These are phyloP conservation scores for Vireo griseus DNA, from an alignment of 2,797 vertebrate species.

Conservation along the genomic window DNA sequence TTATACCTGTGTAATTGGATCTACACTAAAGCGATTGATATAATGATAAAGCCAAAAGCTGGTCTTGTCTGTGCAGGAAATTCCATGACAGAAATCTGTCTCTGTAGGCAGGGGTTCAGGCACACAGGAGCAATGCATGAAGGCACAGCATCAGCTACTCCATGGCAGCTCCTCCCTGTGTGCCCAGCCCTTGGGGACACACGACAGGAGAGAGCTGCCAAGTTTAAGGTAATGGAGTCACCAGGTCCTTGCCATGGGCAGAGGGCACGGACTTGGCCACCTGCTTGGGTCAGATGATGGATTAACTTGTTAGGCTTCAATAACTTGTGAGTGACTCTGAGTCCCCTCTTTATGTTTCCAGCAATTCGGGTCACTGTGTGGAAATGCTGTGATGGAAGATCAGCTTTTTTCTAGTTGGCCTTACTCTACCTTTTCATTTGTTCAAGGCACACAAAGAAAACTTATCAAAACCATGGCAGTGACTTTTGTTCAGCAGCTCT, in stretches of 20 bases:
- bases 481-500: not conserved
- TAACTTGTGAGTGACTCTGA: not conserved
- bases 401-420: not conserved
- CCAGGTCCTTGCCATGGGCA: not conserved
- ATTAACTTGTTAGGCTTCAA: not conserved
- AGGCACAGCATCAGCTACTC: not conserved
- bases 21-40: constrained; percentile 20
- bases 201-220: accelerated
- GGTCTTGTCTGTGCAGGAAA: not conserved
- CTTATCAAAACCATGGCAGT: not conserved
- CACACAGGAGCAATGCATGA: not conserved
- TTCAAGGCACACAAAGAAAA: not conserved
- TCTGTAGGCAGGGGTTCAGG: not conserved
- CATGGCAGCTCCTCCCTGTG: not conserved
- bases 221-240: not conserved
- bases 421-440: not conserved
- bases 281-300: not conserved
- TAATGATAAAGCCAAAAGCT: constrained; percentile 55
- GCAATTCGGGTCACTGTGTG: not conserved
- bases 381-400: not conserved
- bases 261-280: not conserved
- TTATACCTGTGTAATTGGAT: constrained; percentile 60
- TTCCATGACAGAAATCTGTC: constrained; percentile 17
- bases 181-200: not conserved
- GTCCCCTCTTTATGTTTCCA: not conserved